Evolutionary conservation across 2,888 invertebrate species (phyloP).

Genomic region (Macrophya annulata): DNA sequence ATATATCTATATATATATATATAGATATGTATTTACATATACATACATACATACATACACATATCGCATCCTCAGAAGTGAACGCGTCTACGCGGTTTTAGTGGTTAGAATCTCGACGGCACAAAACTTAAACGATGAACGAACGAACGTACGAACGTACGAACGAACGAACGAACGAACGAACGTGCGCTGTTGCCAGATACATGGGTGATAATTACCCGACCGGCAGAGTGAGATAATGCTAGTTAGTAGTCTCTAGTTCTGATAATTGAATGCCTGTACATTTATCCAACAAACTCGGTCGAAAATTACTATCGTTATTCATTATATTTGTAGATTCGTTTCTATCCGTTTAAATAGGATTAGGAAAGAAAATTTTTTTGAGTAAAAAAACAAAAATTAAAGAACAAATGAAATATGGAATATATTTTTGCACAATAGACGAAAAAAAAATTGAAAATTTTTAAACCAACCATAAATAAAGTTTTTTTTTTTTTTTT

Average conservation of each 20-base stretch:
- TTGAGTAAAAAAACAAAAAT: not conserved
- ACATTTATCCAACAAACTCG: not conserved
- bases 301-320: not conserved
- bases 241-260: not conserved
- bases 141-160: not conserved
- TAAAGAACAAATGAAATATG: not conserved
- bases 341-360: not conserved
- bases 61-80: not conserved
- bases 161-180: not conserved
- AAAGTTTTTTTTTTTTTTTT: not conserved
- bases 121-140: not conserved
- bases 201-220: conserved; percentile 36
- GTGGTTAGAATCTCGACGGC: not conserved
- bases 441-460: not conserved
- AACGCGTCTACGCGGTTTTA: not conserved
- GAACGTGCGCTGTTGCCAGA: conserved; percentile 33
- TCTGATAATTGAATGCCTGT: conserved; percentile 8
- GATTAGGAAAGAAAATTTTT: not conserved
- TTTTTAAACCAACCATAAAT: not conserved
- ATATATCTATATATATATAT: not conserved
- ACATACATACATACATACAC: not conserved
- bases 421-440: not conserved
- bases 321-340: no score
- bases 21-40: not conserved
- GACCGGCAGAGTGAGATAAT: not conserved